These are phyloP conservation scores for Manacus vitellinus DNA, from an alignment of 2,113 vertebrate genomes.

Conservation along the genomic window DNA sequence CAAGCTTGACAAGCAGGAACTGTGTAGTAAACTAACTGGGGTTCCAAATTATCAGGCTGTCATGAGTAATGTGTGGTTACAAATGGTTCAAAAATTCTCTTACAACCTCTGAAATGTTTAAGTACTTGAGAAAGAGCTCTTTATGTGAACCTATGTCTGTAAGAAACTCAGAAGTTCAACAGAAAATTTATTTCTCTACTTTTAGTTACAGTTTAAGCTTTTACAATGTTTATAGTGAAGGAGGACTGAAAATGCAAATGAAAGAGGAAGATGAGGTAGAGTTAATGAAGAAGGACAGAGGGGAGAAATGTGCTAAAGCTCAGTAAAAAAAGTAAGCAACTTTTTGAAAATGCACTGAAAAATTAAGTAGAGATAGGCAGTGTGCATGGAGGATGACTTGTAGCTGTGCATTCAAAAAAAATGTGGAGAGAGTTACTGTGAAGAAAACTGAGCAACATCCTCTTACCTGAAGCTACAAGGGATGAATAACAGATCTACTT, in stretches of 20 bases:
- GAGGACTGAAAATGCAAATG: neutral
- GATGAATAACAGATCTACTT: neutral
- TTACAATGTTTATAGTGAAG: neutral
- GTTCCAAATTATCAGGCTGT: neutral
- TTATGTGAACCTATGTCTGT: neutral
- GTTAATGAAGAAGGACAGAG: neutral
- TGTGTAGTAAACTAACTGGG: neutral
- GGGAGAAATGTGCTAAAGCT: neutral
- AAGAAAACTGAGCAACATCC: neutral
- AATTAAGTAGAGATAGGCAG: neutral
- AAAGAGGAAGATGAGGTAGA: neutral
- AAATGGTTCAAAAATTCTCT: neutral
- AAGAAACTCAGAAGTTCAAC: neutral
- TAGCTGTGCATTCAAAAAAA: neutral
- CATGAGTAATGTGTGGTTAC: neutral
- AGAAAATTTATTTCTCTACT: neutral
- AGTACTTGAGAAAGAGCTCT: neutral
- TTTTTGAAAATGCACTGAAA: neutral
- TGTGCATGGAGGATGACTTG: neutral
- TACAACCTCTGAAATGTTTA: neutral
- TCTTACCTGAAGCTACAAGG: neutral
- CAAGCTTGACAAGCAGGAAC: neutral
- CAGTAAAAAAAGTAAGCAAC: neutral
- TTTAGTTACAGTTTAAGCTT: neutral
- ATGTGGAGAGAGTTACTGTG: accelerated